A percentile compares a stretch with the other conserved stretches of the same genome.
These are phyloP conservation scores for Montipora efflorescens DNA, from an alignment of 64 coral and sea anemone species.

Conservation along the genomic window DNA sequence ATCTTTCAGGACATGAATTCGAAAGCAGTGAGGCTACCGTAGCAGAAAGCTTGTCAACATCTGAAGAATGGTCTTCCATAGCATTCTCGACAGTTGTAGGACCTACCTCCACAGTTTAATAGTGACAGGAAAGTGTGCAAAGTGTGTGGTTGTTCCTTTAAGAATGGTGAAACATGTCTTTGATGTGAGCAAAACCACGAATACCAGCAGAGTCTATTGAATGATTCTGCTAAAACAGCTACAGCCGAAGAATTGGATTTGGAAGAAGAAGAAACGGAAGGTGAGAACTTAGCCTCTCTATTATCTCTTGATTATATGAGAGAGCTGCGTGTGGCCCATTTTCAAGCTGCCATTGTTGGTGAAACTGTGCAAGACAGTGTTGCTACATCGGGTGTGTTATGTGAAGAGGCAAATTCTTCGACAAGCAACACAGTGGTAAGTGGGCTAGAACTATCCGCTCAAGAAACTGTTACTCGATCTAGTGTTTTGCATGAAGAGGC, in stretches of 20 bases:
- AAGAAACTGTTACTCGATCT: neutral
- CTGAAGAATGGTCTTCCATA: neutral
- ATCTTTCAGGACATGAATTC: conserved; percentile 34
- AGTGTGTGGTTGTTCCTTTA: conserved; percentile 43
- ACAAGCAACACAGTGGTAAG: neutral
- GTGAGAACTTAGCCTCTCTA: neutral
- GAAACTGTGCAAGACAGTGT: neutral
- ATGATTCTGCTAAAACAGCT: neutral
- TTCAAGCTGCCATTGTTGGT: neutral
- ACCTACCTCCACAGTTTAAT: neutral
- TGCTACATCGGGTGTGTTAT: too few species aligned
- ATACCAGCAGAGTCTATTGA: conserved; percentile 12
- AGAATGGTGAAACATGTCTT: conserved; percentile 36
- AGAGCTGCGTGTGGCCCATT: neutral
- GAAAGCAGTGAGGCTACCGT: conserved; percentile 6
- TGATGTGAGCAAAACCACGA: conserved; percentile 36
- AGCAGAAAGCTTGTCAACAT: neutral
- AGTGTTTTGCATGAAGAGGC: neutral
- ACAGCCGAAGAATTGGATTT: neutral
- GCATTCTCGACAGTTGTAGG: neutral
- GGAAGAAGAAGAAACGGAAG: too few species aligned
- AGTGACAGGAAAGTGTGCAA: conserved; percentile 36
- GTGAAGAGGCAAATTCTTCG: too few species aligned
- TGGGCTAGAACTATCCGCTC: neutral
- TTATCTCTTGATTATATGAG: neutral